phyloP scores from a whole-genome alignment of 1,140 invertebrate genomes.

The Macrobrachium rosenbergii region DNA sequence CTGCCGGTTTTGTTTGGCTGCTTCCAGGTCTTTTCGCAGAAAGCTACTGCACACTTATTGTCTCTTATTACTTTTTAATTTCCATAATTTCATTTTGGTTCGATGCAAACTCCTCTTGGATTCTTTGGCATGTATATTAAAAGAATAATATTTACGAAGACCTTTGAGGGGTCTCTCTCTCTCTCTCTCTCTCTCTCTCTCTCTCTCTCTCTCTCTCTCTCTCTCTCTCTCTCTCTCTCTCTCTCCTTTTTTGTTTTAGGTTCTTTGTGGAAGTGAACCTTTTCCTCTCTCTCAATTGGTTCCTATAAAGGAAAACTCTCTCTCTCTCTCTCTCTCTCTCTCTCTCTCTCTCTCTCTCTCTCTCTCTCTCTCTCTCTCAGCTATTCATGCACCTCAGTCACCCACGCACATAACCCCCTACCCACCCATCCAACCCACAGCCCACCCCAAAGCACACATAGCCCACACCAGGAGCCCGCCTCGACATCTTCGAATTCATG shows the following conservation, averaged over 20 bases:
- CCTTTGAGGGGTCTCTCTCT: not conserved
- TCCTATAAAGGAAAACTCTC: not conserved
- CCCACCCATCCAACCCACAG: too few species aligned
- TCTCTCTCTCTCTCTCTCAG: constrained; percentile 9
- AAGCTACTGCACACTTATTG: not conserved
- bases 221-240: constrained; percentile 12
- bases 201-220: constrained; percentile 18
- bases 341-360: constrained; percentile 16
- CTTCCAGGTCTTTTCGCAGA: too few species aligned
- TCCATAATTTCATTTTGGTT: not conserved
- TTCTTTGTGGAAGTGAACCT: not conserved
- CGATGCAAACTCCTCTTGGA: too few species aligned
- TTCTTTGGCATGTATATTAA: too few species aligned
- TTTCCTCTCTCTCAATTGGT: too few species aligned
- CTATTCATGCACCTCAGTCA: too few species aligned
- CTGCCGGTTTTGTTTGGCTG: too few species aligned
- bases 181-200: constrained; percentile 5
- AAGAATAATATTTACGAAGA: too few species aligned
- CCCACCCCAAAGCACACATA: too few species aligned
- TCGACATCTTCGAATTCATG: too few species aligned
- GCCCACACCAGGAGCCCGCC: too few species aligned
- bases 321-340: constrained; percentile 18
- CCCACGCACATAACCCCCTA: too few species aligned
- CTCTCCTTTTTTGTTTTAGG: not conserved
- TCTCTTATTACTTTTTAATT: not conserved